Percentiles rank a stretch among this genome's conserved stretches.
Evolutionary conservation across 2,797 vertebrate species (phyloP).

Genomic region (Spinibarbus caldwelli): DNA sequence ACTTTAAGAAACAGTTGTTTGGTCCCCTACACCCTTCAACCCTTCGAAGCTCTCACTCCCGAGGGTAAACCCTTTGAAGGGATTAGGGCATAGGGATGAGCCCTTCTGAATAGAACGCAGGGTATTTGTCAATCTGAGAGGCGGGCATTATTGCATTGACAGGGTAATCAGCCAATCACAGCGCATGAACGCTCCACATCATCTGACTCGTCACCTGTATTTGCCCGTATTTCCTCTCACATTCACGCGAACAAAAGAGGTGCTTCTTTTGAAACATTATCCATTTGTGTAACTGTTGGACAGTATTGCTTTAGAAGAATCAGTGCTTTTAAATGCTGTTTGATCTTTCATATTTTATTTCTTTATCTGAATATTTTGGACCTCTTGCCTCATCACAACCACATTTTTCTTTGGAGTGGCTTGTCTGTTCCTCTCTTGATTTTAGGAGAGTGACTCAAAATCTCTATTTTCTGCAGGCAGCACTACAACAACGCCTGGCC

Average conservation of each 20-base stretch:
- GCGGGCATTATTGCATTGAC: background rate
- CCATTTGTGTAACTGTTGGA: background rate
- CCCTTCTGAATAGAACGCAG: no score
- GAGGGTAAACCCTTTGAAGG: no score
- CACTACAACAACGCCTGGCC: conserved; percentile 10
- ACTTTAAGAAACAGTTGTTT: no score
- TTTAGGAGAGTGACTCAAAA: conserved; percentile 28
- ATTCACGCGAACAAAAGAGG: background rate
- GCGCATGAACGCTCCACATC: background rate
- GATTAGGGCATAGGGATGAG: no score
- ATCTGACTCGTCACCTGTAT: background rate
- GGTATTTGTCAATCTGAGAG: background rate
- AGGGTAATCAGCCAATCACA: background rate
- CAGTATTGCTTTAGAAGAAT: background rate
- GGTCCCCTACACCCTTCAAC: no score
- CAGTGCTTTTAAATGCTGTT: background rate
- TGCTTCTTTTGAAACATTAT: background rate
- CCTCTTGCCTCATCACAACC: background rate
- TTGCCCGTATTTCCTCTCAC: background rate
- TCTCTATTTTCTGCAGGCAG: background rate
- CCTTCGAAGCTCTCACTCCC: no score
- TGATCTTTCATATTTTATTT: background rate
- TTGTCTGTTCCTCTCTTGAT: conserved; percentile 20
- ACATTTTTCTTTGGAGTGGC: conserved; percentile 2
- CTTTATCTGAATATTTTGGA: background rate